Evolutionary conservation across 1,140 invertebrate species (phyloP).

Genomic region (Drosophila pachea): DNA sequence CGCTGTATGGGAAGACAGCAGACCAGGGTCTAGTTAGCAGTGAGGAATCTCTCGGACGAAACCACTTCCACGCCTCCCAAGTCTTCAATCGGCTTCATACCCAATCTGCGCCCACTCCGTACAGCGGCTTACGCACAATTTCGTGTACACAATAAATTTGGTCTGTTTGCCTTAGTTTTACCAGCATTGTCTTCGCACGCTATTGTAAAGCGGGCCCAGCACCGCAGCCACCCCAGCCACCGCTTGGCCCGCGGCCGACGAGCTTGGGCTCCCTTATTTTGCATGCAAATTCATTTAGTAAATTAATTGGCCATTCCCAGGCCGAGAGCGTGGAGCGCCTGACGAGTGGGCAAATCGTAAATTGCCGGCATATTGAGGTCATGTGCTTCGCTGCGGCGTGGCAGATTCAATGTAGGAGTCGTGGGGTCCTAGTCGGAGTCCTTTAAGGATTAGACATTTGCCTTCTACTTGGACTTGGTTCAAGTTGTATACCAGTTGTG

Average conservation of each 20-base stretch:
- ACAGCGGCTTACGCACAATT: conserved; percentile 56
- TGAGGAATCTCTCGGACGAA: too few species aligned
- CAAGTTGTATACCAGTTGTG: too few species aligned
- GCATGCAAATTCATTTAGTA: conserved; percentile 77
- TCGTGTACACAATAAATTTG: conserved; percentile 40
- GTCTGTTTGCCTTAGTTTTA: conserved; percentile 19
- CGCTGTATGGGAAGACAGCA: too few species aligned
- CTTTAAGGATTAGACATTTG: background rate
- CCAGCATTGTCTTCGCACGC: conserved; percentile 18
- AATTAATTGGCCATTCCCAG: conserved; percentile 74
- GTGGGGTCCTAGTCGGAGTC: background rate
- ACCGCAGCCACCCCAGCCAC: too few species aligned
- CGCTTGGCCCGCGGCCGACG: background rate
- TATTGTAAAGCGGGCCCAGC: background rate
- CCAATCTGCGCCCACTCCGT: conserved; percentile 15
- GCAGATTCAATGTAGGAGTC: background rate
- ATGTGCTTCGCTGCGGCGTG: conserved; percentile 65
- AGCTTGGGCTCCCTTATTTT: conserved; percentile 57
- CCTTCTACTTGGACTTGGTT: too few species aligned
- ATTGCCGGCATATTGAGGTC: conserved; percentile 69
- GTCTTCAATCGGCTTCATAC: background rate
- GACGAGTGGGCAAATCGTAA: conserved; percentile 35
- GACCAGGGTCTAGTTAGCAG: too few species aligned
- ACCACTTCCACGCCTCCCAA: background rate
- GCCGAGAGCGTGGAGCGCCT: conserved; percentile 2